phyloP scores from a whole-genome alignment of 1,140 invertebrate species.

The Achatina immaculata region DNA sequence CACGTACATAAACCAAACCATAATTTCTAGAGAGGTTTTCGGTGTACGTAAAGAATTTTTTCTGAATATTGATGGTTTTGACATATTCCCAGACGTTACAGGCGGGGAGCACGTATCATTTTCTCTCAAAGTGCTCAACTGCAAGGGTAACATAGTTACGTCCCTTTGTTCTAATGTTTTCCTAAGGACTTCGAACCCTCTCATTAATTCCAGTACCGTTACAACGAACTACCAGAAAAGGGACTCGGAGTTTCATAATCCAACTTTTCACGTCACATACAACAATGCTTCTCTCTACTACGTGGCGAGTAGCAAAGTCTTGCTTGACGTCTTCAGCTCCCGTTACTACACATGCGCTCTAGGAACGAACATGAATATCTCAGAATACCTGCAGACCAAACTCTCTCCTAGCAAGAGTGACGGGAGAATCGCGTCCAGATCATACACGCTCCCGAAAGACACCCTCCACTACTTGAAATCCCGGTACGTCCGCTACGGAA shows the following conservation, averaged over 20 bases:
- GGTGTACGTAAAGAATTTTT: not conserved
- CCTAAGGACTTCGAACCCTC: not conserved
- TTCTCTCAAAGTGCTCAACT: conserved; percentile 22
- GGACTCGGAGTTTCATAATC: not conserved
- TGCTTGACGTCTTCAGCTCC: not conserved
- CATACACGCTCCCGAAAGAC: not conserved
- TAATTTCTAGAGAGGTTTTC: conserved; percentile 6
- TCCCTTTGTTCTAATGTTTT: not conserved
- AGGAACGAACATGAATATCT: not conserved
- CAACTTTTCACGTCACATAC: not conserved
- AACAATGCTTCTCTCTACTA: not conserved
- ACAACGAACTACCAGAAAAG: too few relatives aligned
- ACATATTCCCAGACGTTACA: not conserved
- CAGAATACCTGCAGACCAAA: not conserved
- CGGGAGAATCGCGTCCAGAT: not conserved
- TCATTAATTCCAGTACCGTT: not conserved
- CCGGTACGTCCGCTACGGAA: not conserved
- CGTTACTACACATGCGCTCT: not conserved
- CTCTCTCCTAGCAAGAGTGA: not conserved
- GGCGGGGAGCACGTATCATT: not conserved
- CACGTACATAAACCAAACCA: not conserved
- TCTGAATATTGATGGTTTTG: not conserved
- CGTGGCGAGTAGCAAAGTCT: not conserved
- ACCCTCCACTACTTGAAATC: not conserved
- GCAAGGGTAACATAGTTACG: not conserved